A percentile compares a stretch with the other conserved stretches of the same genome.
phyloP scores from a whole-genome alignment of 2,113 vertebrate genomes.

The Pedetes capensis region DNA sequence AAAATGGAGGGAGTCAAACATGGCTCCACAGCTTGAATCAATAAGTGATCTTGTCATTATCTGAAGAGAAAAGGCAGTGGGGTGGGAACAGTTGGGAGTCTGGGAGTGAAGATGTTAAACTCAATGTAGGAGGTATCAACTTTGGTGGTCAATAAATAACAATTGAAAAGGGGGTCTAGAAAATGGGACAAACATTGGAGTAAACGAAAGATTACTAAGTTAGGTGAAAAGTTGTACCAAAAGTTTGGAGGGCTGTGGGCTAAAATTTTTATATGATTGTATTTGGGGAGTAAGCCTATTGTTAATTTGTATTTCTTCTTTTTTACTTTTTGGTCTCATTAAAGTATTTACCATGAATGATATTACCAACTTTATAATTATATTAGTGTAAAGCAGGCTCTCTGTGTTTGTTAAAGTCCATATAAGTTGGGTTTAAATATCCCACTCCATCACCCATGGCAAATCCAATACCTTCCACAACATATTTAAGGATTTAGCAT shows the following conservation, averaged over 20 bases:
- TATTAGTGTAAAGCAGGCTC: background rate
- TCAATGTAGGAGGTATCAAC: background rate
- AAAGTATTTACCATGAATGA: background rate
- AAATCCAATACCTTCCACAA: background rate
- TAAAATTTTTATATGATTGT: no score
- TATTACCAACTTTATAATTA: background rate
- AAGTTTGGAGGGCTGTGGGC: background rate
- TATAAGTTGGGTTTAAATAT: background rate
- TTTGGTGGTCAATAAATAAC: background rate
- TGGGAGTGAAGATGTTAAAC: background rate
- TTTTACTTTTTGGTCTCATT: background rate
- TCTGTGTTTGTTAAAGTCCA: background rate
- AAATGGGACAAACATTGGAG: background rate
- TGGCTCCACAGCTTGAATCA: background rate
- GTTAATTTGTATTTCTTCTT: background rate
- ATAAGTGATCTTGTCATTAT: background rate
- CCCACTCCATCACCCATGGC: background rate
- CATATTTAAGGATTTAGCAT: background rate
- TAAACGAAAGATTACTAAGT: background rate
- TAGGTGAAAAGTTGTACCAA: background rate
- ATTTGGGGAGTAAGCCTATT: no score
- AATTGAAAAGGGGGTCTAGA: background rate
- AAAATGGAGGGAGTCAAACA: background rate
- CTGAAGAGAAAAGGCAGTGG: background rate
- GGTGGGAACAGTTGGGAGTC: background rate